Base-by-base conservation (phyloP, 2,797 vertebrate genomes). In the Tarsius wallacei region DNA sequence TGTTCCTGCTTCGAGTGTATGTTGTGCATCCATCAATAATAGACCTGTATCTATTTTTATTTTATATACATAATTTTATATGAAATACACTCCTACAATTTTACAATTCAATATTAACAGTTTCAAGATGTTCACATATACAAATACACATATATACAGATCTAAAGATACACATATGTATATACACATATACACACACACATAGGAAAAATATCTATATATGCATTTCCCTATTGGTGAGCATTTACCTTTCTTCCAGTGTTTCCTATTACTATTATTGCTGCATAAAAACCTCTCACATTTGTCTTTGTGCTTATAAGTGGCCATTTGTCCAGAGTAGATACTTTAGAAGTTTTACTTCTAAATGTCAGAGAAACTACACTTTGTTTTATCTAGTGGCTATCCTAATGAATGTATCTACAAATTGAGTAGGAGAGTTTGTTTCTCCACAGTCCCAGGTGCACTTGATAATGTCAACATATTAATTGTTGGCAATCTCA, bases 1-100 rank as follows among this genome's bases (percentile, higher is more conserved):
- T 81, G 10, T 49, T 93, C 28, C 31, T 88, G 26, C 49, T 90
- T 85, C 31, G 57, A 85, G 49, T 71, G 21, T 66, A 33, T 83
- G 28, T 63, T 93, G 36, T 76, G 3, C 33, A 57, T 57, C n/a
- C 36, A 71, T 61, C n/a, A 76, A 51, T n/a, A n/a, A n/a, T n/a
- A n/a, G n/a, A n/a, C n/a, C n/a, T 59, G 7, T 86, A 15, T 64
- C 22, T 87, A 93, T 73, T 88, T 95, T 90, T 64, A 87, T 74
- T 88, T 87, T 83, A 31, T 19, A 77, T 66, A 86, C 82, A 82
- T 57, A 3, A 61, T 85, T 96, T 71, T 64, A 88, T 51, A 49
- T 15, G 26, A 83, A 90, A 87, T 82, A 76, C 47, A 59, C 53
- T 85, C 49, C 74, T 87, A 2, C 15, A 86, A 36, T 42, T 89